A percentile compares a stretch with the other conserved stretches of the same genome.
phyloP scores from a whole-genome alignment of 2,888 invertebrate genomes.

The Herminia tarsipennalis region DNA sequence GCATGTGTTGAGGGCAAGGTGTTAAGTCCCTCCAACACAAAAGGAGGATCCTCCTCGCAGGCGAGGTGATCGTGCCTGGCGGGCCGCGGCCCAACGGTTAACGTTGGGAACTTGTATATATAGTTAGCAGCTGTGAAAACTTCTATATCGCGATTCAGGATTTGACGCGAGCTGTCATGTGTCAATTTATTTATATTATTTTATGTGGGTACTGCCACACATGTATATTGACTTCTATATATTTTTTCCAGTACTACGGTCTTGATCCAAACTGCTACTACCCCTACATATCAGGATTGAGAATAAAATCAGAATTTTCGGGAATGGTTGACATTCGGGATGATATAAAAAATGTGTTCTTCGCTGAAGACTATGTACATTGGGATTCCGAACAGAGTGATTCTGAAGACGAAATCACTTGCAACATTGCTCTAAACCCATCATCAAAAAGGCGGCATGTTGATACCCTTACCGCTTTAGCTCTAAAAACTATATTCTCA shows the following conservation, averaged over 20 bases:
- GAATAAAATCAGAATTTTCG: slow-evolving; percentile 52
- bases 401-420: slow-evolving; percentile 15
- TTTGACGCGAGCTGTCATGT: too few relatives aligned
- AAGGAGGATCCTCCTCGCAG: too few relatives aligned
- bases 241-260: slow-evolving; percentile 62
- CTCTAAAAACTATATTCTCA: slow-evolving; percentile 67
- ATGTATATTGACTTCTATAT: not conserved
- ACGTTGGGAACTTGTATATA: too few relatives aligned
- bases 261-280: slow-evolving; percentile 58
- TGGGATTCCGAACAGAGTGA: slow-evolving; percentile 62
- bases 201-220: too few relatives aligned
- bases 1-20: too few relatives aligned
- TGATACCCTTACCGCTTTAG: slow-evolving; percentile 48
- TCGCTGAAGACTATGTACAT: slow-evolving; percentile 49
- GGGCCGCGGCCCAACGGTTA: too few relatives aligned
- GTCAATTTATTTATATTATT: too few relatives aligned
- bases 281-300: slow-evolving; percentile 53
- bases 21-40: too few relatives aligned
- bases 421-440: not conserved
- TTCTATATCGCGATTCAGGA: too few relatives aligned
- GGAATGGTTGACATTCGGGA: slow-evolving; percentile 64
- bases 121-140: too few relatives aligned
- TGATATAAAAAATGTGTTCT: slow-evolving; percentile 51
- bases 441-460: slow-evolving; percentile 35
- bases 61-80: too few relatives aligned